A percentile compares a stretch with the other conserved stretches of the same genome.
phyloP scores from a whole-genome alignment of 2,888 invertebrate species.

The Drosophila nigricruria region DNA sequence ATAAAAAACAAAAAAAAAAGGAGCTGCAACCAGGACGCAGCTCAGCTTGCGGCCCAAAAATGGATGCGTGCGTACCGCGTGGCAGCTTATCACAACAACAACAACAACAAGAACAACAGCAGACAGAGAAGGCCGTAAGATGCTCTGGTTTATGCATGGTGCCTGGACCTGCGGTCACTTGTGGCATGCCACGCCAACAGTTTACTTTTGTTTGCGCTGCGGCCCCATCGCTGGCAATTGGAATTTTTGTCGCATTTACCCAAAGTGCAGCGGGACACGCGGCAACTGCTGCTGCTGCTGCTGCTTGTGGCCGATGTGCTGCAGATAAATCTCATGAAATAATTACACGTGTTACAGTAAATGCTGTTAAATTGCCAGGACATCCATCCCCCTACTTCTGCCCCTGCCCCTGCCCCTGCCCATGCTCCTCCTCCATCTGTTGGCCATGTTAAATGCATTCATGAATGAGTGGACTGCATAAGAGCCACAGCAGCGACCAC shows the following conservation, averaged over 20 bases:
- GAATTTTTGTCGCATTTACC: conserved; percentile 85
- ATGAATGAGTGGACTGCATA: conserved; percentile 76
- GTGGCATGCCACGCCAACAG: conserved; percentile 66
- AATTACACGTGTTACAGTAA: conserved; percentile 85
- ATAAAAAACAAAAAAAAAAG: conserved; percentile 5
- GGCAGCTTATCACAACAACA: conserved; percentile 74
- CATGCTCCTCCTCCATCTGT: conserved; percentile 15
- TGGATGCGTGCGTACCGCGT: conserved; percentile 57
- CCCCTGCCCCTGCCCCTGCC: too few relatives aligned
- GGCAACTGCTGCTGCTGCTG: conserved; percentile 40
- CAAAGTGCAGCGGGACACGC: conserved; percentile 70
- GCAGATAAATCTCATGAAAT: conserved; percentile 85
- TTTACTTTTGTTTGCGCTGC: conserved; percentile 69
- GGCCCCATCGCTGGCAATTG: conserved; percentile 73
- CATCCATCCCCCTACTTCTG: not conserved
- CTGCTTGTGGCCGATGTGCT: conserved; percentile 75
- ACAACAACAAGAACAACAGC: conserved; percentile 1
- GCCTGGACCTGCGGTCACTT: conserved; percentile 73
- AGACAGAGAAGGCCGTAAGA: conserved; percentile 51
- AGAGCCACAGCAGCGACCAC: conserved; percentile 55
- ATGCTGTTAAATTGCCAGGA: conserved; percentile 80
- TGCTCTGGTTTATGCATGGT: conserved; percentile 69
- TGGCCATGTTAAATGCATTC: conserved; percentile 77
- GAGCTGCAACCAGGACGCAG: conserved; percentile 1
- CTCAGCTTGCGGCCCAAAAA: conserved; percentile 35